Percentiles rank a stretch among this genome's conserved stretches.
phyloP scores from a whole-genome alignment of 2,888 invertebrate genomes.

The Cerastis leucographa region DNA sequence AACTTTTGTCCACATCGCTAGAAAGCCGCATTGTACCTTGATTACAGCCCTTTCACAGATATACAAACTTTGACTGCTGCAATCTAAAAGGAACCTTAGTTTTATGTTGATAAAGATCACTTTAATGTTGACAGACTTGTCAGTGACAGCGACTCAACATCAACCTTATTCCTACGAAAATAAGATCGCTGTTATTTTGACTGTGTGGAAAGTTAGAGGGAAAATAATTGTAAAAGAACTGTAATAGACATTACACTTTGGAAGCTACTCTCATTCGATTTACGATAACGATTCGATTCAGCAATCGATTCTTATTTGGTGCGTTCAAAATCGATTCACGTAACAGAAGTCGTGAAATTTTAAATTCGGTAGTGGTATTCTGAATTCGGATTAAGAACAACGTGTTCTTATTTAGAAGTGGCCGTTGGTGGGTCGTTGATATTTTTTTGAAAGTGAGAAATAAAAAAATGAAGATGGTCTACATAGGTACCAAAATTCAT shows the following conservation, averaged over 20 bases:
- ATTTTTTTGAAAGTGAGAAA: neutral
- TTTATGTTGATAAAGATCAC: neutral
- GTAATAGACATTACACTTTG: slow-evolving; percentile 68
- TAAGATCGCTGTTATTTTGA: neutral
- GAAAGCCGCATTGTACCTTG: slow-evolving; percentile 75
- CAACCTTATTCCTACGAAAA: neutral
- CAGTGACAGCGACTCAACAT: neutral
- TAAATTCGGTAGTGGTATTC: slow-evolving; percentile 60
- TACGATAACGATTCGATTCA: slow-evolving; percentile 79
- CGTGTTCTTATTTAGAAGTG: slow-evolving; percentile 28
- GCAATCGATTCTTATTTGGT: slow-evolving; percentile 71
- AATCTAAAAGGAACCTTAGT: neutral
- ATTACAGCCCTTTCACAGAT: slow-evolving; percentile 34
- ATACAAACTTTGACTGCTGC: neutral
- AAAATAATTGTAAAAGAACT: neutral
- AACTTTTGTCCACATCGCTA: slow-evolving; percentile 83
- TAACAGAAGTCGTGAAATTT: slow-evolving; percentile 72
- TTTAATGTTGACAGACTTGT: neutral
- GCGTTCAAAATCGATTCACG: slow-evolving; percentile 65
- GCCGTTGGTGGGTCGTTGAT: slow-evolving; percentile 4
- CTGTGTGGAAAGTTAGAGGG: neutral
- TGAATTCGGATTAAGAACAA: slow-evolving; percentile 45
- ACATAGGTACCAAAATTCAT: neutral
- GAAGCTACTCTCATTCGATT: slow-evolving; percentile 83
- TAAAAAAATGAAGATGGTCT: too few relatives aligned